Percentiles rank a stretch among this genome's conserved stretches.
Conservation (phyloP, 1,140 invertebrate genomes). For the Mamestra configurata region DNA sequence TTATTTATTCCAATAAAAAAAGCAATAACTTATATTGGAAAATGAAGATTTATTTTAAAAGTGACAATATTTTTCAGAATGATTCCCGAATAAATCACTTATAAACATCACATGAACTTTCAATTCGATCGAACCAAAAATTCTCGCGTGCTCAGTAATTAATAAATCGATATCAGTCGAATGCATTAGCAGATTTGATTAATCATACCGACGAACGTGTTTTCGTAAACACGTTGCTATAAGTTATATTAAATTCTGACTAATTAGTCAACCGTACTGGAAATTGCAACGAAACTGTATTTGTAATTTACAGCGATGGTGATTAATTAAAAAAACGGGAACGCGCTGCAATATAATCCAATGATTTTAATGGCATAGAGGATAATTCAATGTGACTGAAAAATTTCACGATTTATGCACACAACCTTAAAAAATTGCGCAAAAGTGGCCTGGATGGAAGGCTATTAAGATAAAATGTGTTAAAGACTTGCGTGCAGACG, state of each 20-base stretch:
- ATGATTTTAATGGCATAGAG: slow-evolving; percentile 4
- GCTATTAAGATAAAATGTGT: not conserved
- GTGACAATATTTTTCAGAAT: too few species aligned
- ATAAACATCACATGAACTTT: not conserved
- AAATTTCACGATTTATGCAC: not conserved
- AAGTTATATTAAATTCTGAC: slow-evolving; percentile 4
- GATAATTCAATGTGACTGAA: slow-evolving; percentile 12
- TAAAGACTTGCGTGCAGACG: not conserved
- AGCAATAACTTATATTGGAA: too few species aligned
- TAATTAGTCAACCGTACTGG: slow-evolving; percentile 31
- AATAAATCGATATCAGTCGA: slow-evolving; percentile 5
- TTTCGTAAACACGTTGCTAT: not conserved
- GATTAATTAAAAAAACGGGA: slow-evolving; percentile 33
- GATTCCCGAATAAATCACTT: too few species aligned
- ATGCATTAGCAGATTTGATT: slow-evolving; percentile 39
- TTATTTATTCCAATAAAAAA: too few species aligned
- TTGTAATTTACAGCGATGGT: slow-evolving; percentile 16
- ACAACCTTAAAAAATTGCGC: not conserved
- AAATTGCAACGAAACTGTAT: slow-evolving; percentile 20
- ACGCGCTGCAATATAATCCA: not conserved
- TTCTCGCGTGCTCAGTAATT: not conserved
- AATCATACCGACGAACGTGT: not conserved
- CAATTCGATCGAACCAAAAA: not conserved
- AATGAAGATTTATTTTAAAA: too few species aligned
- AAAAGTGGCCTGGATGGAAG: not conserved